Percentiles rank a stretch among this genome's conserved stretches.
These are phyloP conservation scores for Sialia sialis DNA, from an alignment of 2,113 vertebrate genomes.

Conservation along the genomic window DNA sequence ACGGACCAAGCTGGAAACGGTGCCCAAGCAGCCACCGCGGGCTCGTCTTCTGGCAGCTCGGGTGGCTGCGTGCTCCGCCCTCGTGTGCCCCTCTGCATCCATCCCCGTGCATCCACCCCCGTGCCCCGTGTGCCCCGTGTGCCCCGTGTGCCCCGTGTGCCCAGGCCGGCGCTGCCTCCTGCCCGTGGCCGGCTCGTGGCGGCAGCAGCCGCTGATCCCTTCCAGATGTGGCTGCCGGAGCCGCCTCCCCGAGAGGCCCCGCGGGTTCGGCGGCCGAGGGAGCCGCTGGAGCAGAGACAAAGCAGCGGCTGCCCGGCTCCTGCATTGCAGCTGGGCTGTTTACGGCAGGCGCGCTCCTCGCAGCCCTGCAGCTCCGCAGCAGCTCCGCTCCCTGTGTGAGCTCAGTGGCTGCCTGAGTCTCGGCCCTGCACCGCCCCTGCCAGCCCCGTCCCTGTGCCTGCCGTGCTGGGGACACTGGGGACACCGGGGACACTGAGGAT, in stretches of 20 bases:
- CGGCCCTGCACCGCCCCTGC: background rate
- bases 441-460: background rate
- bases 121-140: background rate
- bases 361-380: background rate
- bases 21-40: background rate
- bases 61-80: background rate
- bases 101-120: background rate
- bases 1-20: background rate
- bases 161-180: too few species aligned
- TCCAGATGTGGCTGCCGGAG: constrained; percentile 24
- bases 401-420: fast-evolving
- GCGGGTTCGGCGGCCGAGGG: background rate
- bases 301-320: constrained; percentile 48
- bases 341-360: background rate
- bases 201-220: background rate
- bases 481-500: background rate
- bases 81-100: background rate
- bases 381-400: background rate
- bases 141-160: background rate
- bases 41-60: fast-evolving
- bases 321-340: constrained; percentile 65
- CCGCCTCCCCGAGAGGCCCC: background rate
- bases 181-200: background rate
- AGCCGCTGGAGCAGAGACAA: constrained; percentile 24
- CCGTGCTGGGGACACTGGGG: background rate